Percentiles rank a stretch among this genome's conserved stretches.
These are phyloP conservation scores for Percina caprodes DNA, from an alignment of 2,113 vertebrate species.

Conservation along the genomic window DNA sequence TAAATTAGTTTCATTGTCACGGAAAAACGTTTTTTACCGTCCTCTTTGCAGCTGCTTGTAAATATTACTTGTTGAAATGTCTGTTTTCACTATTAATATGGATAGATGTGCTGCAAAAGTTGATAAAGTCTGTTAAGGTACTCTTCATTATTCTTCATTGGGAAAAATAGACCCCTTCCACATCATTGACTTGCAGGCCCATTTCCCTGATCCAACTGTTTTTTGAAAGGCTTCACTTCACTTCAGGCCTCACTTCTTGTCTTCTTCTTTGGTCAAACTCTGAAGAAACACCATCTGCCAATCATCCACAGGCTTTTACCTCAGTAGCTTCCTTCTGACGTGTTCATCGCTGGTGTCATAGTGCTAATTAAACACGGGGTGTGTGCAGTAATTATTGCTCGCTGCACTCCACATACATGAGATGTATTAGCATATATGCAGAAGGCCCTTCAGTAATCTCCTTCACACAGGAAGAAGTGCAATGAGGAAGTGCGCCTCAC, in stretches of 20 bases:
- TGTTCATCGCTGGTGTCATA: conserved; percentile 42
- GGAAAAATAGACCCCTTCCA: conserved; percentile 7
- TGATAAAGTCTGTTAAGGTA: conserved; percentile 8
- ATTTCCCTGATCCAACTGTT: conserved; percentile 25
- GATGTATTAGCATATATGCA: conserved; percentile 71
- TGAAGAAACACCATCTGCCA: conserved; percentile 20
- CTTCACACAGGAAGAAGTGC: conserved; percentile 69
- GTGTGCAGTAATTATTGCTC: conserved; percentile 48
- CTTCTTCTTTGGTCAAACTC: conserved; percentile 34
- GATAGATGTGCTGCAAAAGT: conserved; percentile 24
- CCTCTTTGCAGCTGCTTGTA: conserved; percentile 43
- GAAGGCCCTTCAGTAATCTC: conserved; percentile 63
- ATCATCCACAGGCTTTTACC: conserved; percentile 9
- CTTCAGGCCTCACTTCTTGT: conserved; percentile 23
- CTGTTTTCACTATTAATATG: conserved; percentile 51
- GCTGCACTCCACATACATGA: conserved; percentile 62
- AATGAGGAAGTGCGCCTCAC: conserved; percentile 62
- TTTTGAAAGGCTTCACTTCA: background rate
- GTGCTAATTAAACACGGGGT: conserved; percentile 69
- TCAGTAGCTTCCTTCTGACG: conserved; percentile 24
- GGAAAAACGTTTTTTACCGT: conserved; percentile 43
- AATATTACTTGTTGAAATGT: conserved; percentile 63
- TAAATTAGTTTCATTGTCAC: conserved; percentile 70
- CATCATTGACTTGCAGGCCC: background rate
- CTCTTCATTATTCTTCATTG: background rate